Conservation (phyloP, 2,113 vertebrate genomes). For the Callipepla squamata region DNA sequence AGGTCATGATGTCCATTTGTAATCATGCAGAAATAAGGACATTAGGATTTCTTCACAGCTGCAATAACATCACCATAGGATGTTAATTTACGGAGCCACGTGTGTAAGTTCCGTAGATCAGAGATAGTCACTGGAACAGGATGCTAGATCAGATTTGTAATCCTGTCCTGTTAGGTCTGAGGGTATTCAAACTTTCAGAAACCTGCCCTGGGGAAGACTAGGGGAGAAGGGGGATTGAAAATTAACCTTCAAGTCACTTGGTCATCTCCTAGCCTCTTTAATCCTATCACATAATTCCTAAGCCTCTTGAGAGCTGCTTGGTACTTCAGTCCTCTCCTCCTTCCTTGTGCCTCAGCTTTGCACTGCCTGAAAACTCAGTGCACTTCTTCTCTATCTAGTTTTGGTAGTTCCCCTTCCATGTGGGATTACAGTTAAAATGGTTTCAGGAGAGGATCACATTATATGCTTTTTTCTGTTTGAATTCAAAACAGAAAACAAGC, state of each 20-base stretch:
- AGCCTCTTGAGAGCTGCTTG: background rate
- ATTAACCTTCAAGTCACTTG: background rate
- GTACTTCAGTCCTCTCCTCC: too few species aligned
- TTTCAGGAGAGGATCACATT: background rate
- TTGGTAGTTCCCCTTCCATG: background rate
- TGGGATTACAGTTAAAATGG: fast-evolving
- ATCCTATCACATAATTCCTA: background rate
- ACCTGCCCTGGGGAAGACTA: background rate
- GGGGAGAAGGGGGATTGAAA: background rate
- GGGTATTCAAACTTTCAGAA: background rate
- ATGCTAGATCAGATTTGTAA: background rate
- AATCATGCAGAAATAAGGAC: constrained; percentile 23
- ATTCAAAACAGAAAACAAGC: background rate
- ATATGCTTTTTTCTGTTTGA: background rate
- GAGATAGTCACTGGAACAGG: background rate
- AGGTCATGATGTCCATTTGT: background rate
- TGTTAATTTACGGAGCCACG: background rate
- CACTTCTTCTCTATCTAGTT: background rate
- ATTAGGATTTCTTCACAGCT: constrained; percentile 36
- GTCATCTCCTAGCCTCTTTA: background rate
- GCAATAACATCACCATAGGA: constrained; percentile 25
- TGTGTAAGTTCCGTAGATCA: constrained; percentile 13
- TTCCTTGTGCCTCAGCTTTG: background rate
- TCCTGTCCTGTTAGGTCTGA: background rate
- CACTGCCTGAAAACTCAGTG: background rate